Percentiles rank a stretch among this genome's conserved stretches.
phyloP scores from a whole-genome alignment of 2,113 vertebrate species.

The Mellivora capensis region DNA sequence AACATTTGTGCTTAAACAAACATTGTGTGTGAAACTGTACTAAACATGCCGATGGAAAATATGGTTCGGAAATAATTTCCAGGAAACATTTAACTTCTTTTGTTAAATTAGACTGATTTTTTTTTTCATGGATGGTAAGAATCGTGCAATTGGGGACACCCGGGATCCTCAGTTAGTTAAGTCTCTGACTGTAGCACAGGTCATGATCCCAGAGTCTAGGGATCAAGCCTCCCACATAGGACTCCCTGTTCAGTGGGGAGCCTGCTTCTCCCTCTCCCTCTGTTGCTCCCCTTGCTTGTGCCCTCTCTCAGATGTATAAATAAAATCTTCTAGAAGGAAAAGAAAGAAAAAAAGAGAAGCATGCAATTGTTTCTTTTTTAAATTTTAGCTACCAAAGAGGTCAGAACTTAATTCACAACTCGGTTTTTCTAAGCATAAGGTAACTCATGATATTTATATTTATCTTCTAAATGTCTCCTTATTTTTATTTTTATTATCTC shows the following conservation, averaged over 20 bases:
- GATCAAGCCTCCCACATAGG: too few relatives aligned
- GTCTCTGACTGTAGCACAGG: background rate
- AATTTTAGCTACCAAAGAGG: background rate
- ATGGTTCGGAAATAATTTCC: constrained; percentile 38
- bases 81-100: background rate
- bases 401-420: background rate
- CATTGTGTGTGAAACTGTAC: background rate
- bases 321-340: too few relatives aligned
- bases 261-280: too few relatives aligned
- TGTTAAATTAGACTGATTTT: background rate
- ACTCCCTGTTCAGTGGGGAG: too few relatives aligned
- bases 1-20: constrained; percentile 19
- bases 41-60: background rate
- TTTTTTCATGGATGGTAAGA: background rate
- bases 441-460: background rate
- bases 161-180: background rate
- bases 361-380: background rate
- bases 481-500: background rate
- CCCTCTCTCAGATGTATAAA: too few relatives aligned
- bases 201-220: background rate
- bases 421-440: background rate
- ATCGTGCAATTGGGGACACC: background rate
- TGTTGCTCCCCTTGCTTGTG: too few relatives aligned
- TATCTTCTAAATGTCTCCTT: background rate
- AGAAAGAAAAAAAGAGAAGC: too few relatives aligned